Conservation (phyloP, 2,113 vertebrate species). For the Malurus alboscapulatus region DNA sequence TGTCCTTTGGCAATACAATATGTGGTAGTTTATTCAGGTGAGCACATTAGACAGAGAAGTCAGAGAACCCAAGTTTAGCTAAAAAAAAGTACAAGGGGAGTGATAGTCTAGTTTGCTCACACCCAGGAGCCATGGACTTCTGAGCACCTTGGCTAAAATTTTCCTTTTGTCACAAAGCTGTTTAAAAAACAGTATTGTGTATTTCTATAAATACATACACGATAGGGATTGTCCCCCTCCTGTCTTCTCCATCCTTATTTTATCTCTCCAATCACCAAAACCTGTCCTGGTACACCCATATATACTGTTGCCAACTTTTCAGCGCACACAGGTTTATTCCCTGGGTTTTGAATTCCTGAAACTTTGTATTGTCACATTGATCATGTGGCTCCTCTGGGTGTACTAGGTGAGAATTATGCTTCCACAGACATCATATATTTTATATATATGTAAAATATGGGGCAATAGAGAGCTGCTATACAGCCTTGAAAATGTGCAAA, state of each 20-base stretch:
- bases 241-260: neutral
- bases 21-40: neutral
- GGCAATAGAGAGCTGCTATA: neutral
- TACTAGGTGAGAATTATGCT: neutral
- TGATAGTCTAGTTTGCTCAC: neutral
- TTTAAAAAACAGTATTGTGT: neutral
- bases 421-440: neutral
- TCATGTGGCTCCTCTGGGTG: neutral
- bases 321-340: neutral
- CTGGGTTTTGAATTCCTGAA: neutral
- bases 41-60: neutral
- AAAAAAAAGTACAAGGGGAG: neutral
- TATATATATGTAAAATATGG: neutral
- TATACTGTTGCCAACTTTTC: neutral
- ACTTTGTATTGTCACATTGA: neutral
- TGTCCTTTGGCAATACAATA: neutral
- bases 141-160: neutral
- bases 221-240: neutral
- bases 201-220: neutral
- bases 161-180: neutral
- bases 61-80: too few relatives aligned
- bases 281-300: neutral
- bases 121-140: neutral
- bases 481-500: neutral
- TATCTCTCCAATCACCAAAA: neutral